Evolutionary conservation across 2,888 invertebrate species (phyloP), one percentile per base, ranked within the genome.

Genomic region (Andrena marginata): DNA sequence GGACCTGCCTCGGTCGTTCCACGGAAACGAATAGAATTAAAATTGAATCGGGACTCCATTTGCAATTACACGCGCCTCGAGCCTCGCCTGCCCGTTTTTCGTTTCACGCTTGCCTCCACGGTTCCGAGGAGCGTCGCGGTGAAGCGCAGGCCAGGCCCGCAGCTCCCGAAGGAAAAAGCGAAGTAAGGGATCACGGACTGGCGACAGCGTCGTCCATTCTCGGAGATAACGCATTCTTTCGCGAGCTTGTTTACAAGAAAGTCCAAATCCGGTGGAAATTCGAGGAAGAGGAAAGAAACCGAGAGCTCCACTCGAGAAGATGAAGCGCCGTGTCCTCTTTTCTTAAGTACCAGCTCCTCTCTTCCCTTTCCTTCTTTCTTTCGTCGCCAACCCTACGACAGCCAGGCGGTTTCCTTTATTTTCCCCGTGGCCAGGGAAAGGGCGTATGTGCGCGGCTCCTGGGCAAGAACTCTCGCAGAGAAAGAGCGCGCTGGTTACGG

Each of bases 271-370:
- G 74, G 79, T 49, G 76, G 72, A 76, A 71, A 77, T 79, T 70
- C 76, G 60, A 64, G 79, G 56, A 67, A 87, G 74, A 85, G 87
- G 72, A 87, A 91, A 89, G 89, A 92, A 92, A 91, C 91, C 90
- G 91, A 90, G 90, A 90, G 90, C 88, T 85, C 89, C 89, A 91
- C 92, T 92, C 90, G 91, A 89, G 90, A 91, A 93, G 92, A 93
- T 92, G 91, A 92, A 92, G 89, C 91, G 88, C 84, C 86, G 87
- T 85, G 84, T 82, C 75, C 78, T 70, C 80, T 71, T 86, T 82
- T 75, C 82, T 60, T 78, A 71, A 77, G 80, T 70, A 79, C 70
- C 42, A 42, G 60, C n/a, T 26, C 23, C 64, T 65, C 74, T 77
- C 72, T 72, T 42, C 29, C 62, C 59, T 51, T 63, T 68, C 69